Evolutionary conservation across 2,113 vertebrate species (phyloP), one percentile per base, ranked within the genome.

Genomic region (Sander lucioperca): DNA sequence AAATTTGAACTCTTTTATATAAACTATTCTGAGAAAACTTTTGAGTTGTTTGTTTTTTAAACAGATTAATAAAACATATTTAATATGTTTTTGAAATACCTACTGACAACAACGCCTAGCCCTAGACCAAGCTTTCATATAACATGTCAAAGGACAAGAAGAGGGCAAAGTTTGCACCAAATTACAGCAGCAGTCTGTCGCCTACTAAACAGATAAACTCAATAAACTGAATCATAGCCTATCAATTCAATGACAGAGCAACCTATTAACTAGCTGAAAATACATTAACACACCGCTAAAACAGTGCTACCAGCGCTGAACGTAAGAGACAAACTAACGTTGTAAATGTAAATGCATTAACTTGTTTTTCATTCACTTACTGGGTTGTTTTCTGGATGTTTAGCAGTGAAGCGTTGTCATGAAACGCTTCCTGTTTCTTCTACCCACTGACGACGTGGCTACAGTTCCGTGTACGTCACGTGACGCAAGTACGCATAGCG

Each of bases 371-470:
- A 51, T 69, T 59, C 16, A 88, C 90, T 84, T 89, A 89, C 88
- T 82, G 39, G 36, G 33, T 43, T 71, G 16, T 71, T 74, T 75
- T 51, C 9, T 14, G 30, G 10, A 7, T 45, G 9, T n/a, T 10
- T 2, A 21, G n/a, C 3, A 30, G 3, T 13, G 16, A 5, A 47
- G 7, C 3, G 30, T 1, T 50, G 7, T 33, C 18, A 13, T 62
- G 14, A 45, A 25, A 5, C 0, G 25, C 77, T 84, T 90, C 88
- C 86, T 78, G 81, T 1, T 77, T 51, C 16, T 39, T 43, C 18
- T 64, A 58, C 53, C 33, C 33, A 15, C 3, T 61, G 75, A 18
- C 6, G 71, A 92, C 92, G 91, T 90, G 90, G 90, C 90, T 27
- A 6, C 5, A 77, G 7, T 89, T 91, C 86, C 84, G 74, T 0